Evolutionary conservation across 2,113 vertebrate genomes (phyloP).

Genomic region (Tachycineta bicolor): DNA sequence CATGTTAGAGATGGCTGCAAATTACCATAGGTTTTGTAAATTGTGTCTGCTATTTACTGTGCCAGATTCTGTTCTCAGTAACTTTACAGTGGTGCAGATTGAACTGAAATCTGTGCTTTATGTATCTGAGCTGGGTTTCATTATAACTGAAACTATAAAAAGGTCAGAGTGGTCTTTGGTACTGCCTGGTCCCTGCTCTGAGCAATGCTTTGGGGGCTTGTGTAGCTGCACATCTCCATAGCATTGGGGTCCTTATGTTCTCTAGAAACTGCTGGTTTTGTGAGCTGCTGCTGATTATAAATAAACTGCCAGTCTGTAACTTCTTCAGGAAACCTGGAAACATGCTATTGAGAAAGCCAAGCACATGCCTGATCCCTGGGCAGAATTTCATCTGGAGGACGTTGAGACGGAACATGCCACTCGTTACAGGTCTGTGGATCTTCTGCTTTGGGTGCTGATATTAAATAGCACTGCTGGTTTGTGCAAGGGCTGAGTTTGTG

Average conservation of each 20-base stretch:
- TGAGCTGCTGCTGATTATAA: background rate
- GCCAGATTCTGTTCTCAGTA: background rate
- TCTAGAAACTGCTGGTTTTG: background rate
- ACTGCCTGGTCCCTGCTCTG: background rate
- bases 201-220: background rate
- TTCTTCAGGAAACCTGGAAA: constrained; percentile 88
- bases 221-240: background rate
- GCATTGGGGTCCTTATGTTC: background rate
- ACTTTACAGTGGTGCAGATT: background rate
- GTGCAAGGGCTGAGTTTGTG: background rate
- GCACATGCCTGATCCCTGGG: constrained; percentile 97
- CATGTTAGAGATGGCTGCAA: background rate
- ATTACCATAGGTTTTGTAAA: background rate
- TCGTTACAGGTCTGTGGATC: constrained; percentile 86
- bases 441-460: background rate
- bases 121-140: background rate
- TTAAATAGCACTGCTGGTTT: background rate
- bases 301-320: background rate
- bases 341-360: constrained; percentile 93
- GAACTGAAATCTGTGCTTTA: background rate
- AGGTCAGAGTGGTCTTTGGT: background rate
- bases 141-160: background rate
- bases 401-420: constrained; percentile 83
- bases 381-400: constrained; percentile 94
- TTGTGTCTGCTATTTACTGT: background rate